Conservation (phyloP, 2,797 vertebrate species). For the Toxotes lorentzi region DNA sequence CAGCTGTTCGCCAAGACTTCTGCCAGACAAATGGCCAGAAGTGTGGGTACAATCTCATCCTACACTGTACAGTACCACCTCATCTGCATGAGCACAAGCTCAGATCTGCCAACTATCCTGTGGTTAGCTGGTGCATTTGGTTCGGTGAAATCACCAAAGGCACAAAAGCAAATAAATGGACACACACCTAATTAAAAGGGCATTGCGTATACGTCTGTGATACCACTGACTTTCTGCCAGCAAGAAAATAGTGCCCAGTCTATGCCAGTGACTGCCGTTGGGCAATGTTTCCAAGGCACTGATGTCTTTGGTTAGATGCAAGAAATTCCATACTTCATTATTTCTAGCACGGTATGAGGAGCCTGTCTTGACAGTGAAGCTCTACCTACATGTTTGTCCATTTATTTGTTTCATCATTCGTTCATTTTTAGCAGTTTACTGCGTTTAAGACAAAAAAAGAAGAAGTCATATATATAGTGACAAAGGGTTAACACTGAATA, state of each 20-base stretch:
- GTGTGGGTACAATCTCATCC: neutral
- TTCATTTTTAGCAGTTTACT: neutral
- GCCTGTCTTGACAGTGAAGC: neutral
- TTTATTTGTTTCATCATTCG: neutral
- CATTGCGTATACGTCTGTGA: neutral
- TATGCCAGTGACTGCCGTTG: too few species aligned
- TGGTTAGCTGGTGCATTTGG: neutral
- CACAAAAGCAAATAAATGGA: neutral
- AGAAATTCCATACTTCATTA: neutral
- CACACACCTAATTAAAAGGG: neutral
- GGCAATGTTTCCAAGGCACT: neutral
- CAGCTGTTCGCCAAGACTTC: neutral
- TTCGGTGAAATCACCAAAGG: neutral
- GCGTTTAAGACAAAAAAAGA: neutral
- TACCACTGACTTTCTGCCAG: neutral
- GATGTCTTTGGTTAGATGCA: neutral
- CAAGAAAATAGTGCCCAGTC: neutral
- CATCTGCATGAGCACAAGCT: neutral
- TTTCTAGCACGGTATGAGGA: neutral
- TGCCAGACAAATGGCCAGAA: neutral
- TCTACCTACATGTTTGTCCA: neutral
- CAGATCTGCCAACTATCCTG: too few species aligned
- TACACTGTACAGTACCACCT: neutral
- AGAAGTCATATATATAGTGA: constrained; percentile 11
- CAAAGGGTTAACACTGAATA: constrained; percentile 34